Base-by-base conservation (phyloP, 2,113 vertebrate genomes). In the Nicator chloris region DNA sequence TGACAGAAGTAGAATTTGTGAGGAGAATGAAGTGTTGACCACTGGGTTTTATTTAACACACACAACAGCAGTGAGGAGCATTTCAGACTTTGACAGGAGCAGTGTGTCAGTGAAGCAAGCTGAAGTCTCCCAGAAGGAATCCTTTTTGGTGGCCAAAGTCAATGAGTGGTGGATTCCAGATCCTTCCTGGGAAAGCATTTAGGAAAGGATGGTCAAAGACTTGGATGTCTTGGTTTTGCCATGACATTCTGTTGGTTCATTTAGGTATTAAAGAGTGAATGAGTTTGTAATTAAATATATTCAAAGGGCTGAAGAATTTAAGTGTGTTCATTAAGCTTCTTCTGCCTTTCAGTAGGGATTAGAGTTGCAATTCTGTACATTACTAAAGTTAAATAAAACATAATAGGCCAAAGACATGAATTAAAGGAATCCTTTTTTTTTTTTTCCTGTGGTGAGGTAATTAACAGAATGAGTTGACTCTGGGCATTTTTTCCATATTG, bases 1-100 rank as follows among this genome's bases (percentile, higher is more conserved):
- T 71, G 40, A 86, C 57, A 68, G 91, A 89, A 94, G 47, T 3
- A 51, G 61, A 90, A 71, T 83, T 95, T 86, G 30, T 18, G 44
- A 59, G 47, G n/a, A 86, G 90, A 88, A 77, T 77, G 27, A 80
- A 91, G 53, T 89, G 84, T 92, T 96, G 90, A 14, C 71, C 27
- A 80, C 39, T 56, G 30, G 81, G 73, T 79, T 81, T 76, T 69
- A 49, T 59, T 90, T 93, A 92, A 82, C 15, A 72, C 72, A 91
- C 96, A 91, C 89, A 71, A 79, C 59, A 93, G 79, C 56, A 84
- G 30, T n/a, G 80, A 51, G 53, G 79, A 83, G 20, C 79, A 24
- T 66, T 90, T 92, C 76, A 94, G 90, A 31, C 75, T 77, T 57
- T 26, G 56, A 40, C 63, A 83, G 90, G 37, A 88, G 44, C 60